A percentile compares a stretch with the other conserved stretches of the same genome.
These are phyloP conservation scores for Pipa parva DNA, from an alignment of 2,113 vertebrate species.

Conservation along the genomic window DNA sequence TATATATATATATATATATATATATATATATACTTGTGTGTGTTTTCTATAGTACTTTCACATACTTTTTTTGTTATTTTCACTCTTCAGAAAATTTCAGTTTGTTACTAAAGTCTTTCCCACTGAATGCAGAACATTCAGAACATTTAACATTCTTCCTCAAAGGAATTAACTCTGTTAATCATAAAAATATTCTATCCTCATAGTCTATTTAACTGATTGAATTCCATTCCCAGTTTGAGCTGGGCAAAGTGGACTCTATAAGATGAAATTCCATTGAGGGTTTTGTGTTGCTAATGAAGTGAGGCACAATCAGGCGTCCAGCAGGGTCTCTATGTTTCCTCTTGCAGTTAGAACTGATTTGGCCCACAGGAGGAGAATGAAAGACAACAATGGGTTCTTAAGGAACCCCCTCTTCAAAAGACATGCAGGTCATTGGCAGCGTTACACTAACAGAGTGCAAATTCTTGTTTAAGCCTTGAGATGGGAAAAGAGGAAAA, in stretches of 20 bases:
- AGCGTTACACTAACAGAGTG: conserved; percentile 57
- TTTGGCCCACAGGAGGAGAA: conserved; percentile 68
- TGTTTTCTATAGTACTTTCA: too few relatives aligned
- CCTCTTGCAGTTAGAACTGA: conserved; percentile 61
- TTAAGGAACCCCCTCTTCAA: conserved; percentile 60
- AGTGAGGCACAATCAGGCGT: conserved; percentile 69
- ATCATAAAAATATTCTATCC: conserved; percentile 51
- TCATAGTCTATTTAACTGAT: conserved; percentile 51
- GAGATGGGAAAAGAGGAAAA: conserved; percentile 65
- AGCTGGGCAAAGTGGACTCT: conserved; percentile 59
- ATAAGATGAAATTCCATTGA: conserved; percentile 68
- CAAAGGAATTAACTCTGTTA: conserved; percentile 46
- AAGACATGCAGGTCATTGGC: conserved; percentile 61
- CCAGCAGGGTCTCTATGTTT: conserved; percentile 66
- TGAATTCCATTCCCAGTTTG: conserved; percentile 72
- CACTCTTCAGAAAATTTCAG: conserved; percentile 14
- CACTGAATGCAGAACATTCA: neutral
- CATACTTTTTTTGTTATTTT: too few relatives aligned
- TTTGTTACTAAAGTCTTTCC: conserved; percentile 11
- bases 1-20: too few relatives aligned
- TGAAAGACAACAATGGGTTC: conserved; percentile 63
- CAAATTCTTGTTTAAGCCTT: conserved; percentile 64
- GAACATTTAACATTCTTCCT: conserved; percentile 35
- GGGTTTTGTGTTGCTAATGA: conserved; percentile 79
- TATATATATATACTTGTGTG: too few relatives aligned